Conservation (phyloP, 2,888 invertebrate species). For the Troides helena region DNA sequence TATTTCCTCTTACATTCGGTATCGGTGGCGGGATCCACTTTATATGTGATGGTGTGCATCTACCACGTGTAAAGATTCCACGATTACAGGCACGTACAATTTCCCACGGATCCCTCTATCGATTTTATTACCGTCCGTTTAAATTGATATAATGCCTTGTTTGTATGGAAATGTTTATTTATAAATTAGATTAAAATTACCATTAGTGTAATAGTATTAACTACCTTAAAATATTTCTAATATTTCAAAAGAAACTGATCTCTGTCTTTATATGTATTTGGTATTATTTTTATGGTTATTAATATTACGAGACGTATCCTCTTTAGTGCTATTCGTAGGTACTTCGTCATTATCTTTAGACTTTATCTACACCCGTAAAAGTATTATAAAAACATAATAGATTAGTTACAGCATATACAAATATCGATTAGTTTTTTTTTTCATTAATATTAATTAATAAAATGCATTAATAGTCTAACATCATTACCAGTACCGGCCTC, state of each 20-base stretch:
- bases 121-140: constrained; percentile 16
- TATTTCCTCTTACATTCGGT: constrained; percentile 31
- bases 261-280: no score
- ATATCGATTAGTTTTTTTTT: no score
- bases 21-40: constrained; percentile 34
- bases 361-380: no score
- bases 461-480: no score
- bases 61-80: constrained; percentile 29
- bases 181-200: constrained; percentile 10
- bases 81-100: constrained; percentile 3
- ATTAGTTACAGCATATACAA: no score
- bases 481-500: no score
- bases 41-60: constrained; percentile 25
- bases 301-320: no score
- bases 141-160: constrained; percentile 2
- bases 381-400: no score
- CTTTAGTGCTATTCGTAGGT: no score
- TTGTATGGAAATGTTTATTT: constrained; percentile 15
- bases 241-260: background rate
- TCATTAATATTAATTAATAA: no score
- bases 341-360: no score
- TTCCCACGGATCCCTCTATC: constrained; percentile 19
- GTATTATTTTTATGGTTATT: background rate
- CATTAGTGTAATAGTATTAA: background rate
- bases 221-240: background rate